phyloP scores from a whole-genome alignment of 92 coral and sea anemone species.

The Phymanthus crucifer region DNA sequence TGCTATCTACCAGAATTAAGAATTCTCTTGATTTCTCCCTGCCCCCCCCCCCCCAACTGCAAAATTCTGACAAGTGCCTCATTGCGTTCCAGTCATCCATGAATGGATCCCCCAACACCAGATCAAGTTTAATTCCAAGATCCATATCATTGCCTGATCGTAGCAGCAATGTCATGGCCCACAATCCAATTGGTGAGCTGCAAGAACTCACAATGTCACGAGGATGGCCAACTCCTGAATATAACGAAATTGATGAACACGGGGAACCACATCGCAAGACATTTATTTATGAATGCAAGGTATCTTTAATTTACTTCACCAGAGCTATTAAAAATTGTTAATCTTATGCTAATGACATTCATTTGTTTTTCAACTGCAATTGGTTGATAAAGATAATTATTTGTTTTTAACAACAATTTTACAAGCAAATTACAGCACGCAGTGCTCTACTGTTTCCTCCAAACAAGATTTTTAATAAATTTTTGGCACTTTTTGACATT shows the following conservation, averaged over 20 bases:
- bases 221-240: conserved; percentile 60
- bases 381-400: no score
- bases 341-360: no score
- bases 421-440: no score
- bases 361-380: no score
- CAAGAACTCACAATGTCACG: conserved; percentile 50
- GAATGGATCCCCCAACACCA: neutral
- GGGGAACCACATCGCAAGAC: conserved; percentile 71
- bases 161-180: conserved; percentile 4
- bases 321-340: neutral
- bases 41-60: no score
- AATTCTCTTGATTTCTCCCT: neutral
- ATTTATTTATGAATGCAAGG: conserved; percentile 65
- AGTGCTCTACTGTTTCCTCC: no score
- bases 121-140: neutral
- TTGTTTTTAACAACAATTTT: no score
- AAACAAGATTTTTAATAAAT: no score
- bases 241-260: conserved; percentile 32
- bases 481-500: no score
- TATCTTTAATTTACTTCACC: neutral
- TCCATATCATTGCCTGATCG: neutral
- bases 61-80: no score
- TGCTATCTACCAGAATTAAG: no score
- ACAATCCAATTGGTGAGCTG: conserved; percentile 57
- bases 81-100: neutral